Evolutionary conservation across 1,140 invertebrate species (phyloP), one percentile per base, ranked within the genome.

Genomic region (Meloidogyne hapla): DNA sequence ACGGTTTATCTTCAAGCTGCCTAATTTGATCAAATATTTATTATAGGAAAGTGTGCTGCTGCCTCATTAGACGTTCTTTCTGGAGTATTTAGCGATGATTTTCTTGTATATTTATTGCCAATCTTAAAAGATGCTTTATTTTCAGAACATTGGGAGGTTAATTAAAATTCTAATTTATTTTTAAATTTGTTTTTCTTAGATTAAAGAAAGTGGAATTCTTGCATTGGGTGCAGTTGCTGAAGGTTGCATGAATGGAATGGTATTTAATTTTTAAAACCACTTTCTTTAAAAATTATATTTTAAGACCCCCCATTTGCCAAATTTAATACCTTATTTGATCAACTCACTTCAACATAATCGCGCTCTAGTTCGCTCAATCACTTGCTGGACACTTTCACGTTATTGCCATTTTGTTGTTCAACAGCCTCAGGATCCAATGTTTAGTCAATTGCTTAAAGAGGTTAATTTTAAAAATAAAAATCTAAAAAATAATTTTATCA

Each of bases 191-290:
- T 15, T n/a, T 63, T 56, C 84, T 25, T 15, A 85, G 79, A 93
- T 98, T 26, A 97, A 97, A 88, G 95, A 97, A 88, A 94, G 93
- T 71, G 95, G 94, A 23, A 96, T 98, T 78, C 88, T 98, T 25
- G 94, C 95, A 12, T 88, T 98, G 48, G 96, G 96, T 77, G 96
- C 96, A 15, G 96, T 99, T 79, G 96, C 96, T n/a, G 96, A 99
- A 91, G 96, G 96, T 75, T 99, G 96, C 86, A 96, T 97, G 93
- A 91, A 90, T 73, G 96, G 96, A 77, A 98, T 99, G 94, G 92
- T 73, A n/a, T 13, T 69, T 69, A 9, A 33, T 40, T 13, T 25
- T 38, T 13, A 38, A 38, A 12, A 3, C 15, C 3, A 67, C 25
- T 56, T 62, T 48, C n/a, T n/a, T 2, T 71, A 18, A 21, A 13